Evolutionary conservation across 2,797 vertebrate genomes (phyloP), one percentile per base, ranked within the genome.

Genomic region (Apodemus agrarius): DNA sequence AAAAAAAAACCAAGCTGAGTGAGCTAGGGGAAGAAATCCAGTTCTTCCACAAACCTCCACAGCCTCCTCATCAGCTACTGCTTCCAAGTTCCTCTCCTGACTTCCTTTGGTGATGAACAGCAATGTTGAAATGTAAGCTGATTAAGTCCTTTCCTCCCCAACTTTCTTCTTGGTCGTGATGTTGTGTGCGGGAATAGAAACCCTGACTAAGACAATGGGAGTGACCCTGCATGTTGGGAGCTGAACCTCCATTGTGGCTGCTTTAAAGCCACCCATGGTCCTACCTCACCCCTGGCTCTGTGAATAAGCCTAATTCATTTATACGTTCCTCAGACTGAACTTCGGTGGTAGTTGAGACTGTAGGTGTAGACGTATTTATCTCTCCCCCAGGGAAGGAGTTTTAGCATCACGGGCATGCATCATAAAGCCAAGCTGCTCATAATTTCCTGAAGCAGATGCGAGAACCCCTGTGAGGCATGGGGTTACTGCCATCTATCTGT

Each of bases 401-500:
- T 65, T 84, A 84, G 24, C 59, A 46, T 16, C n/a, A 31, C 5
- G 2, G n/a, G 10, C 22, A 75, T 12, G 7, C 26, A 31, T 26
- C 69, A 29, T 11, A 61, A 46, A 89, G 57, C 21, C 17, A 61
- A 59, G 54, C 54, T 85, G 46, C 83, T 93, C 84, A 57, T 72
- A 69, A 94, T 96, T 84, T 92, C 13, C 1, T 59, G 76, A 94
- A 67, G 43, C 52, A 82, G 91, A 75, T 74, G 81, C 65, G 85
- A 88, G 57, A 93, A 65, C 1, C 43, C 75, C 49, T 75, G 63
- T 29, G 49, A 79, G 24, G 59, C 14, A 46, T 3, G 65, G 65
- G 57, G 81, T 52, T 82, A 17, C 6, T 69, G 49, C 13, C n/a
- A 29, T 57, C n/a, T 0, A 22, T 59, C 24, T 31, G 37, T 26